Evolutionary conservation across 2,888 invertebrate species (phyloP), one percentile per base, ranked within the genome.

Genomic region (Lithophane socia): DNA sequence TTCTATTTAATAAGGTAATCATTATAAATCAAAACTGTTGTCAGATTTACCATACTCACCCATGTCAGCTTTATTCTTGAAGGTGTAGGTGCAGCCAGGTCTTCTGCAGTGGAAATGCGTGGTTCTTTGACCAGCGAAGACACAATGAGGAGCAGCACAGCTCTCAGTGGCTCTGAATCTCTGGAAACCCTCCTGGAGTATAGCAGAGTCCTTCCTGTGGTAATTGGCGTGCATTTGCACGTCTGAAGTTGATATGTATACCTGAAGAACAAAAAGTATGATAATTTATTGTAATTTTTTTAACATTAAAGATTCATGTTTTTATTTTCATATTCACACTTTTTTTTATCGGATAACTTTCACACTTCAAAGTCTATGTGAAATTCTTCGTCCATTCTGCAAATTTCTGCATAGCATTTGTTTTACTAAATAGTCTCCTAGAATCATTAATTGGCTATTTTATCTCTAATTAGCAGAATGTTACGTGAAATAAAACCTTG

Each of bases 201-300:
- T 99, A 29, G 99, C 99, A 0, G 99, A 99, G 94, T 99, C 99
- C 94, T 99, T 99, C 75, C 99, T 98, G 94, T 99, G 99, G 94
- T 99, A 99, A 95, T 99, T 99, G 7, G 99, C 99, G 94, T 99
- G 99, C 99, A 99, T 99, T 96, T 99, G 99, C 8, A 99, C 99
- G 94, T 99, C 99, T 69, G 99, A 99, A 7, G 99, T 99, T 90
- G 99, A 99, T 92, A 99, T 99, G 97, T 99, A 99, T 0, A 99
- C 99, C 97, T 97, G 89, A 64, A 91, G 84, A 71, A 52, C n/a
- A 56, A n/a, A 56, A n/a, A 10, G 2, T 16, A 37, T 24, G 24
- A 8, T 60, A 16, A 18, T 49, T 18, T 24, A 0, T 5, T 37
- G 37, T 4, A n/a, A n/a, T n/a, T 37, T 37, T 37, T 37, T 37